A percentile compares a stretch with the other conserved stretches of the same genome.
These are phyloP conservation scores for Mustelus asterias DNA, from an alignment of 2,113 vertebrate genomes.

Conservation along the genomic window DNA sequence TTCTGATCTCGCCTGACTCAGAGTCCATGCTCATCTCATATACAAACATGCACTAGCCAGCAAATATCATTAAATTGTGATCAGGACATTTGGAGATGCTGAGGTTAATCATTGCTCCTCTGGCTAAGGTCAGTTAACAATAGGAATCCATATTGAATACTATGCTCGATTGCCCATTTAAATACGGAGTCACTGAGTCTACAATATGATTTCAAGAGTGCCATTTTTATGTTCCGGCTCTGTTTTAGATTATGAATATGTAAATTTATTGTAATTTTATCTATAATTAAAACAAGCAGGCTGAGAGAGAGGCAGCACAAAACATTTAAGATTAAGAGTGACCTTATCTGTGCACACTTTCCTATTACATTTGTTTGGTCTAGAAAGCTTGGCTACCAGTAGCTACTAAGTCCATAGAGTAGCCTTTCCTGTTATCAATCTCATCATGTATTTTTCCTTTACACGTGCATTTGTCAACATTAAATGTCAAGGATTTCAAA, in stretches of 20 bases:
- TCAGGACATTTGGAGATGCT: neutral
- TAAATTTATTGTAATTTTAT: neutral
- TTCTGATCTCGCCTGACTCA: neutral
- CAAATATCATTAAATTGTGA: neutral
- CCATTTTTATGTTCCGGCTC: neutral
- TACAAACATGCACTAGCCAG: too few species aligned
- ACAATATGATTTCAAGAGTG: neutral
- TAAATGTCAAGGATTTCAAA: neutral
- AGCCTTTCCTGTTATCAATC: neutral
- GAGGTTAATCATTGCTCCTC: neutral
- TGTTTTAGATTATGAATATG: neutral
- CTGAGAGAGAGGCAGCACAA: neutral
- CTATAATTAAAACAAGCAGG: neutral
- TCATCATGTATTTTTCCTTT: neutral
- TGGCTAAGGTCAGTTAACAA: neutral
- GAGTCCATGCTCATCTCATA: neutral
- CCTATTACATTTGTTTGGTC: neutral
- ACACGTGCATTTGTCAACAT: neutral
- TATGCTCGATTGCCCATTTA: neutral
- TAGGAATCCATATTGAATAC: neutral
- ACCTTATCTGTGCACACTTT: neutral
- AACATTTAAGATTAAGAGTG: neutral
- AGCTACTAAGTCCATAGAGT: neutral
- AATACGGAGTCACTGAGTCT: neutral
- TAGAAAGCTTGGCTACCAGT: neutral